phyloP scores from a whole-genome alignment of 2,888 invertebrate genomes.

The Lycaena phlaeas region DNA sequence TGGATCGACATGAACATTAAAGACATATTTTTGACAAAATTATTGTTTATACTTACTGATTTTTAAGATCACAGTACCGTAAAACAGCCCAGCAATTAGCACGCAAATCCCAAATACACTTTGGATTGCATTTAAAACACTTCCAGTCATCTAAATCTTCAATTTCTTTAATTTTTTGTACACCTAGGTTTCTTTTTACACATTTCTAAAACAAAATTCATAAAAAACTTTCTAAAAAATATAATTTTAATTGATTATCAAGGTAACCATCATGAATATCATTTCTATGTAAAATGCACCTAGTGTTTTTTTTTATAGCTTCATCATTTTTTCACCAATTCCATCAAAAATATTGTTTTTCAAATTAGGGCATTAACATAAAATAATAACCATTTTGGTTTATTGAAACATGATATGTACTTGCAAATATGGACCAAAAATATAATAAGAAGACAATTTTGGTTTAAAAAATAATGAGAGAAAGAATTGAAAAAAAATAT shows the following conservation, averaged over 20 bases:
- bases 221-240: slow-evolving; percentile 15
- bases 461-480: no score
- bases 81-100: slow-evolving; percentile 82
- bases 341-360: no score
- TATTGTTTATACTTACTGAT: not conserved
- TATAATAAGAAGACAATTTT: no score
- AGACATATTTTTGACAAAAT: not conserved
- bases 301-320: no score
- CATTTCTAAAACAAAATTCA: slow-evolving; percentile 75
- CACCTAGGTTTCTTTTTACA: slow-evolving; percentile 80
- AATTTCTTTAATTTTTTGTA: slow-evolving; percentile 77
- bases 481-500: no score
- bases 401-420: no score
- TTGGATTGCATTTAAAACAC: slow-evolving; percentile 82
- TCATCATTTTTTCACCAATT: no score
- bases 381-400: no score
- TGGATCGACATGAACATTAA: not conserved
- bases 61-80: slow-evolving; percentile 77
- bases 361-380: no score
- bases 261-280: no score
- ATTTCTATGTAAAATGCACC: no score
- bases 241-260: slow-evolving; percentile 19
- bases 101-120: slow-evolving; percentile 76
- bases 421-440: no score
- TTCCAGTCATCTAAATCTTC: slow-evolving; percentile 86